Conservation (phyloP, 2,797 vertebrate species). For the Chromobotia macracanthus region DNA sequence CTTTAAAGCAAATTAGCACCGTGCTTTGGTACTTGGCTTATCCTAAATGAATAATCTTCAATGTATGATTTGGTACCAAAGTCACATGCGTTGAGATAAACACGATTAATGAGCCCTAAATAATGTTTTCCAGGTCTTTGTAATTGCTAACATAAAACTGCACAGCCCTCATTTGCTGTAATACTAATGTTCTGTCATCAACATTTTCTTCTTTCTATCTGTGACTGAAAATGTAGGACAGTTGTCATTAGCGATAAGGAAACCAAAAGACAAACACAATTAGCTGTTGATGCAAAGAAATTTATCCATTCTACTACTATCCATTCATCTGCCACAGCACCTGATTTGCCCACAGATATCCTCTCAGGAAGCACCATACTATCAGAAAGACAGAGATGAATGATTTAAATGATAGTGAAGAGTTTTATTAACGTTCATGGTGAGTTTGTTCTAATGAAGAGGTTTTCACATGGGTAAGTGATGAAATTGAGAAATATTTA, state of each 20-base stretch:
- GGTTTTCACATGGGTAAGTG: too few relatives aligned
- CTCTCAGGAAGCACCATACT: too few relatives aligned
- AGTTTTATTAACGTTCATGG: too few relatives aligned
- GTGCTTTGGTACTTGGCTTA: background rate
- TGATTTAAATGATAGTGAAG: too few relatives aligned
- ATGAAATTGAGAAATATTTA: too few relatives aligned
- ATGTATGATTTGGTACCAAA: background rate
- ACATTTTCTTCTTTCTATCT: conserved; percentile 74
- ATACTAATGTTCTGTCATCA: conserved; percentile 60
- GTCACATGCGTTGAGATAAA: background rate
- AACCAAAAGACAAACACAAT: background rate
- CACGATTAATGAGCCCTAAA: background rate
- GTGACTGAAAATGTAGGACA: conserved; percentile 68
- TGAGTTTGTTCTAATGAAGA: too few relatives aligned
- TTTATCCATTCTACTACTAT: too few relatives aligned
- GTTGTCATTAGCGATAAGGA: background rate
- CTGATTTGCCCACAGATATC: too few relatives aligned
- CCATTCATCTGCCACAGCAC: too few relatives aligned
- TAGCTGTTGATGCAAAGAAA: too few relatives aligned
- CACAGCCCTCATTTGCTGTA: background rate
- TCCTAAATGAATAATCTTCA: background rate
- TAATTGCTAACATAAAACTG: background rate
- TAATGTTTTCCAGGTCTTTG: background rate
- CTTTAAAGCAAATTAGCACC: background rate
- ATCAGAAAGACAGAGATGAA: too few relatives aligned